Evolutionary conservation across 2,888 invertebrate genomes (phyloP), one percentile per base, ranked within the genome.

Genomic region (Charanyca ferruginea): DNA sequence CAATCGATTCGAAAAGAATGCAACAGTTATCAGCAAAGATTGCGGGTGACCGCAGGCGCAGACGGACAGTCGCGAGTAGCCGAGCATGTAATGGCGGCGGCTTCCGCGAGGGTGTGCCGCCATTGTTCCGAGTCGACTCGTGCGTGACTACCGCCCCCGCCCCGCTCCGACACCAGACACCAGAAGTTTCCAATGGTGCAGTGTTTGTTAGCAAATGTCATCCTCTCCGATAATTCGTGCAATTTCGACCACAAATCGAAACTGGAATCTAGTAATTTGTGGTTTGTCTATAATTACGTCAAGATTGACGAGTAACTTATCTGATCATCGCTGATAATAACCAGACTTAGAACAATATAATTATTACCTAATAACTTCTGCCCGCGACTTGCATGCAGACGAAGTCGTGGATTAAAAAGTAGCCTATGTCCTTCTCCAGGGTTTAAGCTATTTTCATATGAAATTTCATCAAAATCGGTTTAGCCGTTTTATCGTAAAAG

Each of bases 71-170:
- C 74, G 82, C 76, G 82, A 86, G 88, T 87, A 91, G 83, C 89
- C 87, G 81, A 90, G 88, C 92, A 90, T 91, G 91, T 91, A 93
- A 93, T 91, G 82, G 88, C 83, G 72, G 51, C 81, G 84, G 90
- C 93, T 93, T 94, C 94, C 94, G 93, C 89, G 90, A 90, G 90
- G 93, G 93, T 83, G 92, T 86, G 93, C 86, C 89, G 72, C 86
- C 86, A 89, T 89, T 88, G 91, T 90, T 79, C 70, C 63, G 76
- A 70, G 79, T 72, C 61, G 76, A 80, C 70, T 84, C 85, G 87
- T 86, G 90, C 92, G 89, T 91, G 89, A 90, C 91, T 83, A 73
- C 72, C 68, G 63, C 73, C 68, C 66, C 76, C 72, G 59, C 66
- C 64, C 74, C 72, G 59, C 66, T 55, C 28, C 7, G 53, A 65